A percentile compares a stretch with the other conserved stretches of the same genome.
Evolutionary conservation across 2,113 vertebrate genomes (phyloP).

Genomic region (Telmatochromis sp.): DNA sequence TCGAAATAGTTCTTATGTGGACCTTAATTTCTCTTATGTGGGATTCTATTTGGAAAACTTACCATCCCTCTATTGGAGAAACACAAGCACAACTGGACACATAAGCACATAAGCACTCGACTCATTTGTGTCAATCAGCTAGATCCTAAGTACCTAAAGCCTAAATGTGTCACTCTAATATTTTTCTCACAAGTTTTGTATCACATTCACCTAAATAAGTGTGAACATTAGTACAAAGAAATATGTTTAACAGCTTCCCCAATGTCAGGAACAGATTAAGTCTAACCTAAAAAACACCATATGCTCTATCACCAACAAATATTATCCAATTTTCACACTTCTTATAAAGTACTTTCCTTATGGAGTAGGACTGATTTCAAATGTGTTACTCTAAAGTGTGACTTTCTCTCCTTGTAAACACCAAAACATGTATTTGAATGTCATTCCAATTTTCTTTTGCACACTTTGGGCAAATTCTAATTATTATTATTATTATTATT

Average conservation of each 20-base stretch:
- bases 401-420: background rate
- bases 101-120: background rate
- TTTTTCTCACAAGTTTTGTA: background rate
- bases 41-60: background rate
- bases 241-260: background rate
- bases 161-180: background rate
- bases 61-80: background rate
- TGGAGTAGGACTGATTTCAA: background rate
- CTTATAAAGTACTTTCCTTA: background rate
- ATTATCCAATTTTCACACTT: slow-evolving; percentile 32
- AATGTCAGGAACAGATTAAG: slow-evolving; percentile 4
- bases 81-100: background rate
- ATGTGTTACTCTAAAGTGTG: slow-evolving; percentile 13
- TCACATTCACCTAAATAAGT: background rate
- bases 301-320: slow-evolving; percentile 1
- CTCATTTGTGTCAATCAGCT: background rate
- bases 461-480: background rate
- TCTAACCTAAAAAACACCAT: slow-evolving; percentile 2
- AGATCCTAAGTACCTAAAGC: background rate
- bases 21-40: background rate
- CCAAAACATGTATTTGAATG: background rate
- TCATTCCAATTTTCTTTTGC: background rate
- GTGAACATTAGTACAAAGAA: background rate
- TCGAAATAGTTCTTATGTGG: background rate
- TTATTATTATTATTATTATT: fast-evolving